Evolutionary conservation across 2,888 invertebrate genomes (phyloP).

Genomic region (Rugalucina vietnamica): DNA sequence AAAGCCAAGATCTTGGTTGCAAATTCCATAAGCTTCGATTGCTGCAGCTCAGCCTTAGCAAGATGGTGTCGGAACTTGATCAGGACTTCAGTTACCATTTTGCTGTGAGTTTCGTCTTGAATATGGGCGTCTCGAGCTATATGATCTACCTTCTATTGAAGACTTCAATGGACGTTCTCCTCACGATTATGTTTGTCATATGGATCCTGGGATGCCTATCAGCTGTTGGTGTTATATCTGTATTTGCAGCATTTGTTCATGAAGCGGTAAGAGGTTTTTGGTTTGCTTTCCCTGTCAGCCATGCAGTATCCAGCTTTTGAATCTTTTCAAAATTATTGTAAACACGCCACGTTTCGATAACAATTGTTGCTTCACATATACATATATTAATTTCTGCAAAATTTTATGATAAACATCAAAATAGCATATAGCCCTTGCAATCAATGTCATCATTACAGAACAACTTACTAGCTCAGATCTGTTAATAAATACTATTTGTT

Average conservation of each 20-base stretch:
- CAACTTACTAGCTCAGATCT: no score
- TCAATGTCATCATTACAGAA: no score
- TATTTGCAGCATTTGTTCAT: not conserved
- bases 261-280: not conserved
- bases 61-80: not conserved
- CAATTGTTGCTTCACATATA: no score
- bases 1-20: not conserved
- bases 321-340: no score
- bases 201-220: not conserved
- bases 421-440: no score
- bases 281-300: no score
- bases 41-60: not conserved
- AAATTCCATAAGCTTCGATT: not conserved
- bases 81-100: not conserved
- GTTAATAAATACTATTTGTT: no score
- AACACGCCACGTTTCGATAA: no score
- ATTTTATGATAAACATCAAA: no score
- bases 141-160: not conserved
- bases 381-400: no score
- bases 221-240: not conserved
- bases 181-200: not conserved
- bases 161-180: not conserved
- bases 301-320: no score
- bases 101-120: not conserved
- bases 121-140: not conserved